Conservation (phyloP, 2,113 vertebrate species). For the Zootoca vivipara region DNA sequence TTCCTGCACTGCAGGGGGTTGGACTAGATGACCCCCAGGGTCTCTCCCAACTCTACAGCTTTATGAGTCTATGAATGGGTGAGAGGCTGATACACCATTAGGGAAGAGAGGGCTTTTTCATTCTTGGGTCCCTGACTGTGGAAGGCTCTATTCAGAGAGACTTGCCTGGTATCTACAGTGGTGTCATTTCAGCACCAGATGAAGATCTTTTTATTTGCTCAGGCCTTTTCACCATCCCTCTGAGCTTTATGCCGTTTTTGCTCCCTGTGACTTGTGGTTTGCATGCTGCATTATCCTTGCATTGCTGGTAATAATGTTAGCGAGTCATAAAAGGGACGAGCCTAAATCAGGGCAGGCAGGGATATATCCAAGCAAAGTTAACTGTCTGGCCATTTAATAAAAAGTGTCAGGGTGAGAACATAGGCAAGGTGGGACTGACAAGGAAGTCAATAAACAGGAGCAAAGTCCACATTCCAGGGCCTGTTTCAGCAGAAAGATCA, state of each 20-base stretch:
- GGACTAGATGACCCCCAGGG: too few species aligned
- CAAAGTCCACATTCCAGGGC: neutral
- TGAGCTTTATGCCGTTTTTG: too few species aligned
- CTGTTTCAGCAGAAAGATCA: neutral
- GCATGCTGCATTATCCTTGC: neutral
- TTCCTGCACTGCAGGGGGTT: too few species aligned
- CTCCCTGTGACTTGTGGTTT: too few species aligned
- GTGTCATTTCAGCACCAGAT: too few species aligned
- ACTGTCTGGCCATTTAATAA: neutral
- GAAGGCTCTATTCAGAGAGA: too few species aligned
- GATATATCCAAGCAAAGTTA: neutral
- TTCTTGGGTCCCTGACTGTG: too few species aligned
- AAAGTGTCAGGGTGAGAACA: neutral
- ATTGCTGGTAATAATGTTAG: neutral
- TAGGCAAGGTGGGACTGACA: neutral
- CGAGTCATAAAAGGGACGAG: neutral
- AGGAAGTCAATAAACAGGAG: neutral
- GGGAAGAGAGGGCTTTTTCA: too few species aligned
- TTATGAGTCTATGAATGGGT: neutral
- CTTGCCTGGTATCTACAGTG: too few species aligned
- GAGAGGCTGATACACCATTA: neutral
- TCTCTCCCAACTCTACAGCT: too few species aligned
- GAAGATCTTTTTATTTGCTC: too few species aligned
- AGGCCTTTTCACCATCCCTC: too few species aligned
- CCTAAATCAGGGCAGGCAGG: neutral